Percentiles rank a stretch among this genome's conserved stretches.
Conservation (phyloP, 2,888 invertebrate genomes). For the Chaitophorus viminalis region DNA sequence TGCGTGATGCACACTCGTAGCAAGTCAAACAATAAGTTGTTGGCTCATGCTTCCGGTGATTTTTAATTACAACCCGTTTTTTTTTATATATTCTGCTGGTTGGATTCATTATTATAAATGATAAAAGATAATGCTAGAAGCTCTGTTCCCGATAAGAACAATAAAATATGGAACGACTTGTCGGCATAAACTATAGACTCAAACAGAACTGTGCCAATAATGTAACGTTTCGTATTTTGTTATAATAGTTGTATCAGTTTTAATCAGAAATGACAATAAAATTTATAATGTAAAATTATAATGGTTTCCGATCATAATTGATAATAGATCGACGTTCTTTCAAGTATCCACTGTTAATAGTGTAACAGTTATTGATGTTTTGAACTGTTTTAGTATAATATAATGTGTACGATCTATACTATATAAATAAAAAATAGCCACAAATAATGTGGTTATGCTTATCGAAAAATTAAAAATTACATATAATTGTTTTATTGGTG, state of each 20-base stretch:
- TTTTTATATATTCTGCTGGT: background rate
- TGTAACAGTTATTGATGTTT: background rate
- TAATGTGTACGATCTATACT: background rate
- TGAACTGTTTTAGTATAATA: background rate
- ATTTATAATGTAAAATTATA: too few relatives aligned
- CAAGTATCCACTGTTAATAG: background rate
- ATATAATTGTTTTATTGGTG: background rate
- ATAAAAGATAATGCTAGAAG: conserved; percentile 53
- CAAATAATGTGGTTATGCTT: background rate
- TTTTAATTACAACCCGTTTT: conserved; percentile 59
- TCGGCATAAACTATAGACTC: conserved; percentile 5
- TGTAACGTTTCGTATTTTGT: background rate
- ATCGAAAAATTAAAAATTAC: background rate
- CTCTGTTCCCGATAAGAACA: conserved; percentile 44
- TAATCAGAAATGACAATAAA: background rate
- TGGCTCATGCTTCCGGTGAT: conserved; percentile 49
- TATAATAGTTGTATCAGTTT: too few relatives aligned
- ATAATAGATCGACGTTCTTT: background rate
- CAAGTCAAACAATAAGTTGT: conserved; percentile 41
- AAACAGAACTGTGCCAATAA: conserved; percentile 21
- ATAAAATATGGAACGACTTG: conserved; percentile 41
- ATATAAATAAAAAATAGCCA: too few relatives aligned
- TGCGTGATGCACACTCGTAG: background rate
- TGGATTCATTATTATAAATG: conserved; percentile 22
- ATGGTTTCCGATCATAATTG: background rate